Percentiles rank a stretch among this genome's conserved stretches.
Conservation (phyloP, 2,888 invertebrate genomes). For the Rhorus exstirpatorius region DNA sequence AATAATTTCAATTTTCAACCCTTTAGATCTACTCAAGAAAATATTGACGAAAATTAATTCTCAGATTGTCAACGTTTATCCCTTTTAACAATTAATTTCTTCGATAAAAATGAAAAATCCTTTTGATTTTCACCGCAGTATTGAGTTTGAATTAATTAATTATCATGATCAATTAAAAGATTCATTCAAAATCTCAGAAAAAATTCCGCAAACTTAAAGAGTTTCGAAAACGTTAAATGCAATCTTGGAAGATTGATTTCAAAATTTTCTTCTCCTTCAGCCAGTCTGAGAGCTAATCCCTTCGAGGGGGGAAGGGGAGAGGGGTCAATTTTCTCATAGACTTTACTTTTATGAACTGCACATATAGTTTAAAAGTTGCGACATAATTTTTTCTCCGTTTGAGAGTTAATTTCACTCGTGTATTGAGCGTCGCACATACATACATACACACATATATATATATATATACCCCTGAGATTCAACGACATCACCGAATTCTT, state of each 20-base stretch:
- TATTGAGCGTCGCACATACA: not conserved
- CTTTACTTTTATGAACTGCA: slow-evolving; percentile 1
- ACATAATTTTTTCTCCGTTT: not conserved
- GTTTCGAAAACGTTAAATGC: not conserved
- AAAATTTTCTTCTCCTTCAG: no score
- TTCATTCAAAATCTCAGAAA: no score
- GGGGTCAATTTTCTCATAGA: not conserved
- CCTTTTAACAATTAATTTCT: no score
- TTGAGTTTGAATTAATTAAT: not conserved
- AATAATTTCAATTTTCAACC: not conserved
- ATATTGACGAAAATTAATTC: not conserved
- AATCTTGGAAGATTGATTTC: no score
- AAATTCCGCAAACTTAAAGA: no score
- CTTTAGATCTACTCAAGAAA: not conserved
- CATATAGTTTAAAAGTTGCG: not conserved
- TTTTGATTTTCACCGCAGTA: not conserved
- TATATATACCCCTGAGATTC: no score
- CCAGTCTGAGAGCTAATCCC: not conserved
- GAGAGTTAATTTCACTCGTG: not conserved
- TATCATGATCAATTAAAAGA: no score
- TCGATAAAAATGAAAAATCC: not conserved
- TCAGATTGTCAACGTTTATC: not conserved
- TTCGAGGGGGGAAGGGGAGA: no score
- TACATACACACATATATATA: no score
- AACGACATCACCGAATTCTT: slow-evolving; percentile 25